Evolutionary conservation across 2,888 invertebrate species (phyloP).

Genomic region (Sphaeridia pumilis): DNA sequence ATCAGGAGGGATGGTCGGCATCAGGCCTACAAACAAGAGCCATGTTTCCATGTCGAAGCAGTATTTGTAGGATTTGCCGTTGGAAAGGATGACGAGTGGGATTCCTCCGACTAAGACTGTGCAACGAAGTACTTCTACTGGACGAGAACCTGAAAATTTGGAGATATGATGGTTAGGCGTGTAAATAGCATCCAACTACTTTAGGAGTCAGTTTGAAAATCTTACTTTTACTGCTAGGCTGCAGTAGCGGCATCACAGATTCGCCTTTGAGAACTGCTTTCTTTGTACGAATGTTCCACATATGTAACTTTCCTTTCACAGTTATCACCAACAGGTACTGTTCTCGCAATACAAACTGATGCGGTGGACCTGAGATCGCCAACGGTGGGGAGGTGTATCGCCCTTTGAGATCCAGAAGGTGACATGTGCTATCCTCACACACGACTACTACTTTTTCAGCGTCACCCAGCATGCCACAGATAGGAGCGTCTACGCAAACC

Average conservation of each 20-base stretch:
- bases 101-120: slow-evolving; percentile 47
- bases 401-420: slow-evolving; percentile 47
- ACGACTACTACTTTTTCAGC: slow-evolving; percentile 46
- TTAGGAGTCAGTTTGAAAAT: neutral
- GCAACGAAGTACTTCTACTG: slow-evolving; percentile 7
- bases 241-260: slow-evolving; percentile 44
- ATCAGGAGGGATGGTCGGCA: slow-evolving; percentile 39
- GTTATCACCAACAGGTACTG: slow-evolving; percentile 48
- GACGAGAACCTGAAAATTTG: neutral
- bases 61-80: slow-evolving; percentile 74
- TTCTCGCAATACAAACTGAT: slow-evolving; percentile 47
- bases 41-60: slow-evolving; percentile 61
- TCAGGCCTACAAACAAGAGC: slow-evolving; percentile 39
- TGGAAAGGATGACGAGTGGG: slow-evolving; percentile 71
- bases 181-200: too few relatives aligned
- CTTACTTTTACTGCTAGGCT: slow-evolving; percentile 25
- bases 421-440: slow-evolving; percentile 57
- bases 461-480: slow-evolving; percentile 51
- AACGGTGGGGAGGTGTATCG: slow-evolving; percentile 46
- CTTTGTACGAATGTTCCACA: slow-evolving; percentile 52
- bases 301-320: slow-evolving; percentile 44
- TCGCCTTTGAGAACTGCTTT: slow-evolving; percentile 49
- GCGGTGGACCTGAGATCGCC: slow-evolving; percentile 48
- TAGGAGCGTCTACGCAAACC: slow-evolving; percentile 51
- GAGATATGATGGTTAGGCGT: neutral